Evolutionary conservation across 1,140 invertebrate genomes (phyloP).

Genomic region (Mycetomoellerius zeteki): DNA sequence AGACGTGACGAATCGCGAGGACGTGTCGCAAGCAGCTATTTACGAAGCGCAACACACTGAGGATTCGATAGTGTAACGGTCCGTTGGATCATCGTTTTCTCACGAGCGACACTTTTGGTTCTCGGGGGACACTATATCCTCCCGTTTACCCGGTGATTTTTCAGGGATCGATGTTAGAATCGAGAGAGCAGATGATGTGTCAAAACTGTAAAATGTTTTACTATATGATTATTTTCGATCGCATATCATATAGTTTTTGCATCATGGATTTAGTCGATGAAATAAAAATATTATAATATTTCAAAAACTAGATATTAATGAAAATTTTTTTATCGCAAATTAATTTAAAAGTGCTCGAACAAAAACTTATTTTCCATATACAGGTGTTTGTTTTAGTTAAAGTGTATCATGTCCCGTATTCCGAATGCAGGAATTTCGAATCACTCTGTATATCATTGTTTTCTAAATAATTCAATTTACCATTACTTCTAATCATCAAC

Average conservation of each 20-base stretch:
- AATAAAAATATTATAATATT: conserved; percentile 4
- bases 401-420: no score
- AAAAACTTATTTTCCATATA: neutral
- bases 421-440: no score
- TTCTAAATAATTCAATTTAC: neutral
- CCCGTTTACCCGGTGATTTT: conserved; percentile 20
- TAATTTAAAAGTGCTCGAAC: neutral
- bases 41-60: conserved; percentile 5
- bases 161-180: conserved; percentile 18
- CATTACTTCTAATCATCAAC: neutral
- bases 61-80: conserved; percentile 13
- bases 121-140: conserved; percentile 22
- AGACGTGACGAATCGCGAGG: conserved; percentile 63
- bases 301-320: neutral
- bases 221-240: neutral
- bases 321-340: neutral
- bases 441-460: no score
- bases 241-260: neutral
- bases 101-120: conserved; percentile 35
- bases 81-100: conserved; percentile 40
- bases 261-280: neutral
- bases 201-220: neutral
- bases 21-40: conserved; percentile 45
- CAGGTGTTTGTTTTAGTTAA: no score
- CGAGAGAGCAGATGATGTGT: neutral